Percentiles rank a stretch among this genome's conserved stretches.
Evolutionary conservation across 1,140 invertebrate genomes (phyloP).

Genomic region (Cyrtorhinus lividipennis): DNA sequence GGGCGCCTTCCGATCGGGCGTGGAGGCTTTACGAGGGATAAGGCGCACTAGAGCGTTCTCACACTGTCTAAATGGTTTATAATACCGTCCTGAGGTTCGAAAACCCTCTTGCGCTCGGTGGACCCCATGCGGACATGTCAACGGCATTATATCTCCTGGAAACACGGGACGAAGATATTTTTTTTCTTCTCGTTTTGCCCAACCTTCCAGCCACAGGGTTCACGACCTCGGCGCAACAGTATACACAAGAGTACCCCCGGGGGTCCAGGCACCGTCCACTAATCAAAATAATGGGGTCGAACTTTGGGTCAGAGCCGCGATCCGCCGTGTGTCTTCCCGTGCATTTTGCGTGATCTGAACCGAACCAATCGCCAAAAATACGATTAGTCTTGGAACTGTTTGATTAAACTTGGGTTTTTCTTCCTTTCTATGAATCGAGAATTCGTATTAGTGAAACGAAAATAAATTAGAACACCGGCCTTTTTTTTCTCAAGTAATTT

Average conservation of each 20-base stretch:
- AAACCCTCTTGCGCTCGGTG: no score
- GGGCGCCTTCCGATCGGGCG: not conserved
- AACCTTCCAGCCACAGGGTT: not conserved
- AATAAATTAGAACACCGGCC: no score
- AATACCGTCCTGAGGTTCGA: not conserved
- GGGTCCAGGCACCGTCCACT: not conserved
- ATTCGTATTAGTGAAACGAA: no score
- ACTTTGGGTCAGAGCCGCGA: not conserved
- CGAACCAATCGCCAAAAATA: no score
- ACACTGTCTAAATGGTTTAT: not conserved
- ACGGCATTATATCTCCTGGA: not conserved
- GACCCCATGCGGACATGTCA: not conserved
- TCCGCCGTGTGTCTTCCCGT: not conserved
- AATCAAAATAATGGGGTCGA: not conserved
- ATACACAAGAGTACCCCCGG: not conserved
- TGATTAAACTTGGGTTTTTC: no score
- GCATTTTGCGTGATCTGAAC: slow-evolving; percentile 4
- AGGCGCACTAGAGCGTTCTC: not conserved
- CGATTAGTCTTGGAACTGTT: no score
- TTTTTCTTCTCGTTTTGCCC: no score
- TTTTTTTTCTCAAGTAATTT: no score
- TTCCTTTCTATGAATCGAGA: no score
- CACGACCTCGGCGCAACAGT: not conserved
- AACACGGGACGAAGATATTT: not conserved
- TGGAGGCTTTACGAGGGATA: not conserved